phyloP scores from a whole-genome alignment of 1,140 invertebrate species.

The Paraescarpia echinospica region DNA sequence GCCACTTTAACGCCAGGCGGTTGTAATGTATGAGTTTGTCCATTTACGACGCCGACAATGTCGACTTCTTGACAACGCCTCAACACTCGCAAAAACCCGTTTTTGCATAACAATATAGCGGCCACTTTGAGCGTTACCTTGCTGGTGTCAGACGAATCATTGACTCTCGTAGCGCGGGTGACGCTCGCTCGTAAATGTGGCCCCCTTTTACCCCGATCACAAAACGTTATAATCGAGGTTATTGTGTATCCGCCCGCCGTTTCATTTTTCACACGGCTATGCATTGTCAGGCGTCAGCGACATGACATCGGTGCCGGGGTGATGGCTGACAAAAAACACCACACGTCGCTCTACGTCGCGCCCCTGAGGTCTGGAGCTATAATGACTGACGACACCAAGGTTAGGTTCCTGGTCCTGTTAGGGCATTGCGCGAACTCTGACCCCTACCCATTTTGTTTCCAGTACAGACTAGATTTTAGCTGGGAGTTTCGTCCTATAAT shows the following conservation, averaged over 20 bases:
- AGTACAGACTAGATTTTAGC: not conserved
- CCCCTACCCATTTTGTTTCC: not conserved
- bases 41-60: not conserved
- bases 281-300: not conserved
- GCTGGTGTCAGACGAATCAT: not conserved
- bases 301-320: not conserved
- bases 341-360: not conserved
- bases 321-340: not conserved
- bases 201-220: not conserved
- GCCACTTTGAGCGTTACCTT: not conserved
- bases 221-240: not conserved
- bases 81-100: not conserved
- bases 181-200: not conserved
- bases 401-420: not conserved
- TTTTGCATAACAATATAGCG: not conserved
- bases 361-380: not conserved
- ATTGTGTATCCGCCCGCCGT: not conserved
- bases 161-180: not conserved
- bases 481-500: not conserved
- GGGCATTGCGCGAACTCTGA: not conserved
- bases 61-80: not conserved
- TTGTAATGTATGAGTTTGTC: not conserved
- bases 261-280: not conserved
- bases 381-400: not conserved
- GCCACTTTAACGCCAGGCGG: not conserved